phyloP scores from a whole-genome alignment of 2,113 vertebrate species.

The Gymnogyps californianus region DNA sequence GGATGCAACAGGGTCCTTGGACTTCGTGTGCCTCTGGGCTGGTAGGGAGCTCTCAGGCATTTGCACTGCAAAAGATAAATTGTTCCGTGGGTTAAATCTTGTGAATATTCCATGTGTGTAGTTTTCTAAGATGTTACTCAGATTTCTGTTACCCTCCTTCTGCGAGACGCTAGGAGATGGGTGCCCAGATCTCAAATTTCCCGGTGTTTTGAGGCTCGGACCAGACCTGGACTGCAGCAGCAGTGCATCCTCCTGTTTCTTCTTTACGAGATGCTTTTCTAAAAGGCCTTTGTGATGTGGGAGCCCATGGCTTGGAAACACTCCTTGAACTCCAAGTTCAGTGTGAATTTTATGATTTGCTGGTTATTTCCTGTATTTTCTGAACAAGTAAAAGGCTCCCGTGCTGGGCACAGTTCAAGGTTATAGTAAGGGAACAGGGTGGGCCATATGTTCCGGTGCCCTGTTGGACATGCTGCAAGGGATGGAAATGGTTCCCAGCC shows the following conservation, averaged over 20 bases:
- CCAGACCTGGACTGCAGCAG: not conserved
- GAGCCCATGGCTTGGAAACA: not conserved
- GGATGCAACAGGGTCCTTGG: not conserved
- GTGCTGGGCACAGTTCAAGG: not conserved
- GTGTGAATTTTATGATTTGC: not conserved
- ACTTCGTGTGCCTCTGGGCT: not conserved
- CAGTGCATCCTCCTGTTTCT: not conserved
- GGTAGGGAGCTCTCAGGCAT: not conserved
- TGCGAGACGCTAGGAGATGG: not conserved
- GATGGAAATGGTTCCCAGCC: not conserved
- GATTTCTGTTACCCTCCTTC: not conserved
- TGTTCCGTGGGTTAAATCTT: not conserved
- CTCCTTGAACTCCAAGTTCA: not conserved
- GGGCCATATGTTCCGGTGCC: not conserved
- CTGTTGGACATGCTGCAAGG: not conserved
- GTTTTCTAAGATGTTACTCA: too few relatives aligned
- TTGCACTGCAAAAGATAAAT: not conserved
- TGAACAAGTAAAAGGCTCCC: not conserved
- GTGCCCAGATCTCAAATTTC: not conserved
- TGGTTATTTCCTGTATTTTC: not conserved
- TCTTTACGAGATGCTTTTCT: not conserved
- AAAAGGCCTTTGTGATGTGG: not conserved
- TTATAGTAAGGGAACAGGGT: not conserved
- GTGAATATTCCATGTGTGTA: not conserved
- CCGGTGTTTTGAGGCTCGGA: not conserved